These are phyloP conservation scores for Drosophila nebulosa DNA, from an alignment of 1,140 invertebrate species.

Conservation along the genomic window DNA sequence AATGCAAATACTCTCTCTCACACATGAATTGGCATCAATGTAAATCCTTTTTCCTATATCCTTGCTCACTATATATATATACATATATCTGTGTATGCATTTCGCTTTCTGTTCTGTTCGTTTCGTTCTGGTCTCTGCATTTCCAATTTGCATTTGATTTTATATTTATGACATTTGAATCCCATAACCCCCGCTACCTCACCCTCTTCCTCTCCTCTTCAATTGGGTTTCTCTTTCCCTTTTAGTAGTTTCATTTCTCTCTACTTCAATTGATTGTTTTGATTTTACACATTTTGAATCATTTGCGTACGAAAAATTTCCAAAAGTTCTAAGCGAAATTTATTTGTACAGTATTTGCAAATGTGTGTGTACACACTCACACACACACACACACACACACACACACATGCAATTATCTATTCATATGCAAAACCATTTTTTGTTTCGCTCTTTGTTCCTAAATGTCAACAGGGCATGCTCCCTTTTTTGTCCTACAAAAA, in stretches of 20 bases:
- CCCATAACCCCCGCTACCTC: not conserved
- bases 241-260: not conserved
- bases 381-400: conserved; percentile 28
- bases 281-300: conserved; percentile 64
- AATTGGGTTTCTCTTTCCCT: not conserved
- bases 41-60: conserved; percentile 53
- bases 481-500: conserved; percentile 34
- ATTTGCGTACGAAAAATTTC: conserved; percentile 42
- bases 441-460: conserved; percentile 13
- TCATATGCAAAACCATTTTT: conserved; percentile 31
- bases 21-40: conserved; percentile 17
- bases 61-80: conserved; percentile 55
- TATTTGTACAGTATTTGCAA: conserved; percentile 41
- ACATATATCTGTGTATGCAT: conserved; percentile 19
- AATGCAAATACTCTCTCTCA: conserved; percentile 57
- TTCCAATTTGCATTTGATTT: conserved; percentile 79
- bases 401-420: conserved; percentile 9
- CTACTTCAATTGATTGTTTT: conserved; percentile 76
- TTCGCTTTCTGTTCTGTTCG: not conserved
- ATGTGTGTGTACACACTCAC: conserved; percentile 55
- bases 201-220: not conserved
- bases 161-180: conserved; percentile 76
- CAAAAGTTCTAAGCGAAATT: conserved; percentile 41
- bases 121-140: conserved; percentile 37
- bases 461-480: conserved; percentile 62